Base-by-base conservation (phyloP, 1,140 invertebrate genomes). In the Thalassaphorura encarpata region DNA sequence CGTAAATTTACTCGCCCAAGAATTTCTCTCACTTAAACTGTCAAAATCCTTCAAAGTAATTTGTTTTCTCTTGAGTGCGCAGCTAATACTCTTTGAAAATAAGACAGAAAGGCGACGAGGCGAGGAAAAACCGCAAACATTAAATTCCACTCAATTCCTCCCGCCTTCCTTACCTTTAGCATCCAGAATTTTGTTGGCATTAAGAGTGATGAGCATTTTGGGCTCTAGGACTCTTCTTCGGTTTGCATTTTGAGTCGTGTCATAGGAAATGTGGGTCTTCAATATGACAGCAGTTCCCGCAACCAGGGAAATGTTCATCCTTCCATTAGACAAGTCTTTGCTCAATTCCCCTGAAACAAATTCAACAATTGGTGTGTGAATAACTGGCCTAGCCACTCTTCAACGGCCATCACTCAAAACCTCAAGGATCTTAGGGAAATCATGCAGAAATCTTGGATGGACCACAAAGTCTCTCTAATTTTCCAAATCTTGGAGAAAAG, bases 241-340 rank as follows among this genome's bases (percentile, higher is more conserved):
- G 18, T 26, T 19, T 13, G 24, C 31, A 24, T 19, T 29, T n/a
- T n/a, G n/a, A 24, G 28, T 56, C 31, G 31, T 56, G 24, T 50
- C 48, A 29, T 51, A 43, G 1, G 48, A 52, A 56, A 52, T 46
- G 8, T 19, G 1, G 5, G 48, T 36, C 18, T n/a, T 26, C 3
- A 56, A 29, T 2, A 45, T 19, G 33, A 23, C 28, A 19, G 26
- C 23, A 31, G 36, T 39, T 36, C 41, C 45, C 16, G 48, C 29
- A 24, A 49, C 41, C 15, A 40, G 28, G 13, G 48, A 33, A 27
- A 56, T 23, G 28, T 46, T 13, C 48, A 52, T 39, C 19, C 19
- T 13, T 11, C 55, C 55, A 21, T 18, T 40, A 13, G 55, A 56
- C 15, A 18, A 29, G 55, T 56, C 55, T 23, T 45, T 51, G 18